phyloP scores from a whole-genome alignment of 2,113 vertebrate species.

The Lepus europaeus region DNA sequence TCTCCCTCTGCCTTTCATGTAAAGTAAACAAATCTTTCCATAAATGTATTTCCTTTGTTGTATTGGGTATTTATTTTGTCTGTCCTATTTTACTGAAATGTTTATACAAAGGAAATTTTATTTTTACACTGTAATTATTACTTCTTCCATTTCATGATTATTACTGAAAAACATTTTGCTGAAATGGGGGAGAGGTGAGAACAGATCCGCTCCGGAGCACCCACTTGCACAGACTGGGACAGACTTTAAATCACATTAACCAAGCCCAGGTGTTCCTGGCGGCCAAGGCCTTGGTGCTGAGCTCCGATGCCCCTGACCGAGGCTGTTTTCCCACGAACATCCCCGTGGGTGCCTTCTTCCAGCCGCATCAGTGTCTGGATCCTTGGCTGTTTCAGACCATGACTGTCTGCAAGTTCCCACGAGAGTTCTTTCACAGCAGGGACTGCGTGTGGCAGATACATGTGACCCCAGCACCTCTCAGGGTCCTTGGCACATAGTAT shows the following conservation, averaged over 20 bases:
- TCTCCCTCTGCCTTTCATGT: too few species aligned
- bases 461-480: neutral
- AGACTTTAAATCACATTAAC: neutral
- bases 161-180: neutral
- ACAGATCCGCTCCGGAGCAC: neutral
- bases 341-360: neutral
- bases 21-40: too few species aligned
- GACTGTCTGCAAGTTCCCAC: neutral
- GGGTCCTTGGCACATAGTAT: neutral
- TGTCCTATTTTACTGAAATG: neutral
- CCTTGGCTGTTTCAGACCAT: neutral
- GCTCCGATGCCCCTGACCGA: accelerated
- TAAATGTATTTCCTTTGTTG: neutral
- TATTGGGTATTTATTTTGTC: neutral
- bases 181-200: neutral
- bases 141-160: neutral
- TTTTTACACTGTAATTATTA: neutral
- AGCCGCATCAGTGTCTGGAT: neutral
- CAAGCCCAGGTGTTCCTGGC: neutral
- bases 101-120: neutral
- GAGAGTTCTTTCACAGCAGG: neutral
- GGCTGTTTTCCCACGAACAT: accelerated
- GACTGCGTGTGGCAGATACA: too few species aligned
- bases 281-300: neutral
- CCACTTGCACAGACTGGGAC: neutral